These are phyloP conservation scores for Eonycteris spelaea DNA, from an alignment of 2,113 vertebrate genomes.

Conservation along the genomic window DNA sequence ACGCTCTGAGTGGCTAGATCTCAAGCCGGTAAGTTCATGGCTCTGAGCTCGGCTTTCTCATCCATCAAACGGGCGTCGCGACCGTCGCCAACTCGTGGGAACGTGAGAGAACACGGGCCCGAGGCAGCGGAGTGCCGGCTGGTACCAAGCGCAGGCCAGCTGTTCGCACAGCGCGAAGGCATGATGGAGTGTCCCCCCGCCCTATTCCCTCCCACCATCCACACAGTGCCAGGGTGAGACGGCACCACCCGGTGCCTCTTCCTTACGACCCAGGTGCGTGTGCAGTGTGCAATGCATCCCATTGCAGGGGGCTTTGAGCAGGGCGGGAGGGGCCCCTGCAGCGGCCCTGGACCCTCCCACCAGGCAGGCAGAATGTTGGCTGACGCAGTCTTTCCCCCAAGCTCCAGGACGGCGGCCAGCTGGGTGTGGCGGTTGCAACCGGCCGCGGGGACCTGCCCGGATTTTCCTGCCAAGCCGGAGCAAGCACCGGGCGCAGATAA, in stretches of 20 bases:
- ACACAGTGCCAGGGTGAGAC: too few species aligned
- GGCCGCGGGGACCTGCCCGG: not conserved
- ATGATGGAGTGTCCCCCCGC: too few species aligned
- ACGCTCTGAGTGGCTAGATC: not conserved
- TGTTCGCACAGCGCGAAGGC: rapidly evolving
- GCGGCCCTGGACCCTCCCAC: not conserved
- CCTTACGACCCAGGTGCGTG: too few species aligned
- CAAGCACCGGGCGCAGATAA: not conserved
- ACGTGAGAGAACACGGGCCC: rapidly evolving
- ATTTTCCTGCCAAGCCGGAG: not conserved
- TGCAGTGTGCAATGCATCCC: too few species aligned
- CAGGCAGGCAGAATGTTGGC: not conserved
- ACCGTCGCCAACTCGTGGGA: not conserved
- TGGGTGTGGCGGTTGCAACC: not conserved
- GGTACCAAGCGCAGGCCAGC: not conserved
- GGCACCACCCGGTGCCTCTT: too few species aligned
- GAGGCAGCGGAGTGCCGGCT: rapidly evolving
- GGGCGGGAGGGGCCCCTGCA: not conserved
- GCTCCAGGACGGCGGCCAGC: not conserved
- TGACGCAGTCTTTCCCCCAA: not conserved
- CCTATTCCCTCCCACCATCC: rapidly evolving
- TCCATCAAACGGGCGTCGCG: not conserved
- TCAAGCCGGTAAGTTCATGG: rapidly evolving
- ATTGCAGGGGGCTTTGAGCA: not conserved
- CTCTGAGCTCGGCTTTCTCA: not conserved